These are phyloP conservation scores for Melangyna quadrimaculata DNA, from an alignment of 2,888 invertebrate genomes.

Conservation along the genomic window DNA sequence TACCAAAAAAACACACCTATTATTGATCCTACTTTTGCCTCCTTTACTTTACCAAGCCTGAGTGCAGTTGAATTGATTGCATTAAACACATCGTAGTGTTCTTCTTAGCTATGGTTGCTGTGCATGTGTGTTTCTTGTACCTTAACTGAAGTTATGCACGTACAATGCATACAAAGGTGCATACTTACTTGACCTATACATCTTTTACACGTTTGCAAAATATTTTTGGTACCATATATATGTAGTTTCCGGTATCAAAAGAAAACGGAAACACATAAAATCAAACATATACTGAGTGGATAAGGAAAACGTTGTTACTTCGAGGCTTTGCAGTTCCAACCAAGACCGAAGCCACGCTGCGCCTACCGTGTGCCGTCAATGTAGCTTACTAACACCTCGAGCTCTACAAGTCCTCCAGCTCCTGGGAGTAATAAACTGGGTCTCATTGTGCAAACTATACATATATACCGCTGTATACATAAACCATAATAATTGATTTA, in stretches of 20 bases:
- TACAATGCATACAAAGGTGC: neutral
- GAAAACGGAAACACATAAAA: conserved; percentile 14
- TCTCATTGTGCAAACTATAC: conserved; percentile 45
- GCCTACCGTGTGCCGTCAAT: neutral
- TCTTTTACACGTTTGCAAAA: neutral
- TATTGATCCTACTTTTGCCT: too few relatives aligned
- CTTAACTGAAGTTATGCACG: neutral
- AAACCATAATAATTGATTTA: conserved; percentile 68
- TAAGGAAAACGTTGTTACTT: neutral
- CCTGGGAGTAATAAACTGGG: conserved; percentile 62
- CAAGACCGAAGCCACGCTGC: neutral
- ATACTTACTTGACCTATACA: neutral
- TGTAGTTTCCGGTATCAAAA: neutral
- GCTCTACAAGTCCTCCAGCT: conserved; percentile 6
- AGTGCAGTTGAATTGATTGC: neutral
- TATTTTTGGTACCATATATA: neutral
- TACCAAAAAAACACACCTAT: too few relatives aligned
- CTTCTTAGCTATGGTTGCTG: neutral
- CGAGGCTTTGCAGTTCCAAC: neutral
- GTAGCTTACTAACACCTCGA: conserved; percentile 4
- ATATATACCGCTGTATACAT: conserved; percentile 37
- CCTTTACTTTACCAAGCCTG: neutral
- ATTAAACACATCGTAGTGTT: neutral
- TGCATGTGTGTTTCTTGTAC: neutral
- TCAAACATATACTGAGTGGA: neutral